A percentile compares a stretch with the other conserved stretches of the same genome.
phyloP scores from a whole-genome alignment of 2,113 vertebrate species.

The Pogonocichla stellata region DNA sequence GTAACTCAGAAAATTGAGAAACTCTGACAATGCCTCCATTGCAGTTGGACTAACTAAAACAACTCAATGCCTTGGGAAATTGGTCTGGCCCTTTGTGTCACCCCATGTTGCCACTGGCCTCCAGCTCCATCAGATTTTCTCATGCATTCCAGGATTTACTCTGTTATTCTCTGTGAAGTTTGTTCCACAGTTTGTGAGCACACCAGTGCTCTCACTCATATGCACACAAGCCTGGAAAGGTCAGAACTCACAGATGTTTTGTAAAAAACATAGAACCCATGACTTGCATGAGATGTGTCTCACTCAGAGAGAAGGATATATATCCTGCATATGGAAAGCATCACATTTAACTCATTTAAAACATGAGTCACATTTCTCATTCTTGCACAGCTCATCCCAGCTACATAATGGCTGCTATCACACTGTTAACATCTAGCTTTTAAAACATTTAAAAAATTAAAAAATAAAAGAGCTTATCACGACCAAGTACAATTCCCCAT shows the following conservation, averaged over 20 bases:
- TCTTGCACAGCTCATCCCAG: background rate
- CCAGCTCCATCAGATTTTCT: background rate
- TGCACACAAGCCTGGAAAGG: background rate
- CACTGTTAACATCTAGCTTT: background rate
- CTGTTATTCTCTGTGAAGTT: conserved; percentile 2
- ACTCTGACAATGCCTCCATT: background rate
- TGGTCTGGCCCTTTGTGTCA: background rate
- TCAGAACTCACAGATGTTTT: conserved; percentile 60
- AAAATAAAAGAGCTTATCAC: background rate
- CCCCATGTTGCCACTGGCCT: background rate
- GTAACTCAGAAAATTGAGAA: background rate
- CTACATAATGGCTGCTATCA: background rate
- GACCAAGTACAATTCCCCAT: background rate
- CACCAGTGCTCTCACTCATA: background rate
- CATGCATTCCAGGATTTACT: conserved; percentile 27
- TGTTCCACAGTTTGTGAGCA: background rate
- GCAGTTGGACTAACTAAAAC: background rate
- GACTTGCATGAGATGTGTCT: conserved; percentile 12
- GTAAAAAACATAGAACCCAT: background rate
- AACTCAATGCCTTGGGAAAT: background rate
- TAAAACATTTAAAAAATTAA: background rate
- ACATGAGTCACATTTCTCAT: background rate
- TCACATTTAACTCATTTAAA: conserved; percentile 11
- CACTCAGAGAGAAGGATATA: background rate
- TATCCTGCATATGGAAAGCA: conserved; percentile 24